A percentile compares a stretch with the other conserved stretches of the same genome.
phyloP scores from a whole-genome alignment of 2,888 invertebrate genomes.

The Drosophila nr. perissopoda region DNA sequence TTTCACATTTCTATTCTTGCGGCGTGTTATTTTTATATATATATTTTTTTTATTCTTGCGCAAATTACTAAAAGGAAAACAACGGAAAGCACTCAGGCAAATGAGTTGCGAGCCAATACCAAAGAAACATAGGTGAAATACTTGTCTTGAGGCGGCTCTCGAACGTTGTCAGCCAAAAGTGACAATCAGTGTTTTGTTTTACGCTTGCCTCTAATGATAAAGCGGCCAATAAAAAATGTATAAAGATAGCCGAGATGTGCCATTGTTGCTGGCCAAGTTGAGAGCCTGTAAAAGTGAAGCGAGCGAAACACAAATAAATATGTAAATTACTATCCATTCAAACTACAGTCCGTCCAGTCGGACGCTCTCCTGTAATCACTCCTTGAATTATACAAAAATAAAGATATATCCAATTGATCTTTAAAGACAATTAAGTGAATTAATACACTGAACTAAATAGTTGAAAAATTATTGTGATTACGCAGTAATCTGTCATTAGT shows the following conservation, averaged over 20 bases:
- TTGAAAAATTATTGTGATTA: neutral
- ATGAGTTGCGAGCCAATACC: conserved; percentile 60
- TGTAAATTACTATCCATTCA: neutral
- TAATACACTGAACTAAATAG: neutral
- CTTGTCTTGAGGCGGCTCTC: conserved; percentile 18
- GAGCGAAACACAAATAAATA: neutral
- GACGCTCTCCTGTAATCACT: fast-evolving
- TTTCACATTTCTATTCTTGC: conserved; percentile 17
- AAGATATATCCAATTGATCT: neutral
- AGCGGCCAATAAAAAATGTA: conserved; percentile 29
- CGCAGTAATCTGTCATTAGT: neutral
- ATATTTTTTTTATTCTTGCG: conserved; percentile 12
- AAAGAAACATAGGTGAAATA: conserved; percentile 1
- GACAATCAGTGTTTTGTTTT: conserved; percentile 45
- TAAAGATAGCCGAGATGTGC: conserved; percentile 13
- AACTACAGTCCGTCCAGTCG: neutral
- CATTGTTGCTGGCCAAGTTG: neutral
- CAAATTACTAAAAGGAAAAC: conserved; percentile 59
- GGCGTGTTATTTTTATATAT: neutral
- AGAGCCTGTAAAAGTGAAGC: neutral
- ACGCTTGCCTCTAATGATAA: conserved; percentile 38
- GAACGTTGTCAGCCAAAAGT: conserved; percentile 34
- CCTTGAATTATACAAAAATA: neutral
- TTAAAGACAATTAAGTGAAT: neutral
- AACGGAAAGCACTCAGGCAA: conserved; percentile 75